Base-by-base conservation (phyloP, 2,113 vertebrate species). In the Microcebus ravelobensis region DNA sequence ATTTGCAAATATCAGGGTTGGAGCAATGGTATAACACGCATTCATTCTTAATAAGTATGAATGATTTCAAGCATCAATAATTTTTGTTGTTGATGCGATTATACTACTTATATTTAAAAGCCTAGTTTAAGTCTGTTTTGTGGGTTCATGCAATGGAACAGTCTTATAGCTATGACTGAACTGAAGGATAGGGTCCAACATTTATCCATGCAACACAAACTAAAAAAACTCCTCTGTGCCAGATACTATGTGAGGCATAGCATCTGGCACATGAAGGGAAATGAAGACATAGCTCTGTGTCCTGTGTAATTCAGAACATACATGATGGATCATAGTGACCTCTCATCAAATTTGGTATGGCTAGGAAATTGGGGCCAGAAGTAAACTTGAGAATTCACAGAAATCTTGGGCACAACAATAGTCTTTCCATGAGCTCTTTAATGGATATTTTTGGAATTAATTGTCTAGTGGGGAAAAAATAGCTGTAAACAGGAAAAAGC, bases 21-120 rank as follows among this genome's bases (percentile, higher is more conserved):
- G 68, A 73, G 14, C 34, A 9, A 83, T 71, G 23, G 34, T 73
- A 73, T 86, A 96, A 87, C 61, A 93, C 2, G 81, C 61, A 71
- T 21, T 94, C 1, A 88, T 67, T 94, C n/a, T 95, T 87, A 93
- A 59, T 85, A 96, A 74, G 36, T 68, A 48, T 68, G 29, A 94
- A 93, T 93, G 93, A 82, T 63, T 95, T 89, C 70, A 96, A 87
- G 29, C 39, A 83, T 82, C 34, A 52, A 21, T 81, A 83, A 79
- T 77, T 65, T 36, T 92, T 57, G 27, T n/a, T 86, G 10, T 57
- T 76, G 52, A 90, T 83, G 42, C 50, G 42, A 34, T 88, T 81
- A 87, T 87, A 55, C 2, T 59, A 59, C 2, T n/a, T 39, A 52
- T 4, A 86, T 8, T 96, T 67, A 80, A 95, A 96, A 91, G 14